Conservation (phyloP, 2,797 vertebrate species). For the Valencia hispanica region DNA sequence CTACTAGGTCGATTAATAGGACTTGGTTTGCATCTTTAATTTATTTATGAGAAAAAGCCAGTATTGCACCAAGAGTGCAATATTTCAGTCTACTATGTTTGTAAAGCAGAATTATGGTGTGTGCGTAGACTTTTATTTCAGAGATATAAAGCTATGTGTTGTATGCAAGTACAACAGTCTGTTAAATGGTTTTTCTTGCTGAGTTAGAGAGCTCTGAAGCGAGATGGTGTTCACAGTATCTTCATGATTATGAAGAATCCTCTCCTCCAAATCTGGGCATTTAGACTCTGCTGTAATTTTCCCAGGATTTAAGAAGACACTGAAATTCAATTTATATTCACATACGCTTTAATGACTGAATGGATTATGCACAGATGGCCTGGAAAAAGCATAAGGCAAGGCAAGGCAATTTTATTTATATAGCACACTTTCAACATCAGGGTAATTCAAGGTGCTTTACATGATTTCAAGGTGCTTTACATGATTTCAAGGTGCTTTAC, state of each 20-base stretch:
- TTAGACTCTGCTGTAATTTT: constrained; percentile 25
- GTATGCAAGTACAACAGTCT: constrained; percentile 6
- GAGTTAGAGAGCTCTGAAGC: constrained; percentile 40
- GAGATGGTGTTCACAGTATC: constrained; percentile 26
- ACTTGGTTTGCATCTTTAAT: constrained; percentile 31
- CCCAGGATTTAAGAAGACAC: constrained; percentile 52
- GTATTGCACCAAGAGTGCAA: constrained; percentile 26
- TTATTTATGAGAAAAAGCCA: constrained; percentile 41
- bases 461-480: too few relatives aligned
- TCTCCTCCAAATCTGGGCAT: constrained; percentile 39
- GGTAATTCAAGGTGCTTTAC: too few relatives aligned
- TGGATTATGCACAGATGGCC: constrained; percentile 22
- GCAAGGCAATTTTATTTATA: too few relatives aligned
- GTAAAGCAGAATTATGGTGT: constrained; percentile 31
- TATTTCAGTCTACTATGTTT: background rate
- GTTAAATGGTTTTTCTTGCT: constrained; percentile 19
- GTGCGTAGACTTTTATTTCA: background rate
- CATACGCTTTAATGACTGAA: constrained; percentile 45
- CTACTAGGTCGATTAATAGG: constrained; percentile 36
- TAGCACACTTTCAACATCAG: too few relatives aligned
- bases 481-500: too few relatives aligned
- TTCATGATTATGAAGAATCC: constrained; percentile 44
- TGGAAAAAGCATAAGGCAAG: constrained; percentile 57
- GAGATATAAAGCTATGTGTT: constrained; percentile 16
- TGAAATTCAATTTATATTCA: constrained; percentile 45